Evolutionary conservation across 2,888 invertebrate species (phyloP).

Genomic region (Lochmaea crataegi): DNA sequence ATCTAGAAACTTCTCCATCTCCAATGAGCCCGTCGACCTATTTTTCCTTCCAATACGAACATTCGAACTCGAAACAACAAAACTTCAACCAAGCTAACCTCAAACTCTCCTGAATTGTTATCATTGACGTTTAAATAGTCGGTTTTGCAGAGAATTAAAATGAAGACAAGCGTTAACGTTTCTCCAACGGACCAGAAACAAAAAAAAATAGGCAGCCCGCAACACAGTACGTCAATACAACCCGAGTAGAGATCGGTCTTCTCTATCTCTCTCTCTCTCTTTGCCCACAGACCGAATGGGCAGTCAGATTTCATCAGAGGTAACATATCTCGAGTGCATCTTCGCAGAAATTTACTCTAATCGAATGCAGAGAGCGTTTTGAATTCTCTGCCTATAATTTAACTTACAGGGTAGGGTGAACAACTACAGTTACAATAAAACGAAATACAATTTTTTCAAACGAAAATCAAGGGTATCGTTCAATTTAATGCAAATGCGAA

Average conservation of each 20-base stretch:
- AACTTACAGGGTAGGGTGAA: conserved; percentile 8
- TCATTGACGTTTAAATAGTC: conserved; percentile 31
- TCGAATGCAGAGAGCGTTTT: conserved; percentile 10
- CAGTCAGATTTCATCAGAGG: conserved; percentile 31
- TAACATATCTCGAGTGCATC: conserved; percentile 31
- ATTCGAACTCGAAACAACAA: conserved; percentile 14
- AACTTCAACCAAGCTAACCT: conserved; percentile 18
- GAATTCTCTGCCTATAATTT: neutral
- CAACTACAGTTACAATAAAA: neutral
- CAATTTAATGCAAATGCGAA: too few relatives aligned
- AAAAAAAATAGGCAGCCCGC: conserved; percentile 33
- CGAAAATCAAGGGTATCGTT: too few relatives aligned
- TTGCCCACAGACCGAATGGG: conserved; percentile 22
- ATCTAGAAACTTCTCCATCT: conserved; percentile 6
- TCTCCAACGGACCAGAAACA: conserved; percentile 23
- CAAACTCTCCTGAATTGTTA: conserved; percentile 25
- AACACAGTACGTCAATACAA: conserved; percentile 21
- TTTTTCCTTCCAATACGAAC: conserved; percentile 13
- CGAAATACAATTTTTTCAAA: too few relatives aligned
- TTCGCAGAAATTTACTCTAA: conserved; percentile 28
- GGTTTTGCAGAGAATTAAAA: conserved; percentile 46
- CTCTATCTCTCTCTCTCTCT: neutral
- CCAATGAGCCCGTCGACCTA: conserved; percentile 1
- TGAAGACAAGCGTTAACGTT: conserved; percentile 49
- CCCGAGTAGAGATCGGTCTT: conserved; percentile 11